phyloP scores from a whole-genome alignment of 2,888 invertebrate genomes.

The Prenolepis imparis region DNA sequence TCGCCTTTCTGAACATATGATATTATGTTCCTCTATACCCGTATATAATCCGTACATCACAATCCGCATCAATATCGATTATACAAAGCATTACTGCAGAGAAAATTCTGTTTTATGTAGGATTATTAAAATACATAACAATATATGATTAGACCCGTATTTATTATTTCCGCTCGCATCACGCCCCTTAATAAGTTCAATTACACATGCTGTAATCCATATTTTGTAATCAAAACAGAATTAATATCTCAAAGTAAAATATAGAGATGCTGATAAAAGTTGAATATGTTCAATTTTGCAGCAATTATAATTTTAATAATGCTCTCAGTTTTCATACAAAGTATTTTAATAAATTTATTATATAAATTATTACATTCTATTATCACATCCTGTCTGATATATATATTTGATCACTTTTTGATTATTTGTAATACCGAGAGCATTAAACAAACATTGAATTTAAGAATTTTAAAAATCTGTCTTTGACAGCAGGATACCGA shows the following conservation, averaged over 20 bases:
- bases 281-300: background rate
- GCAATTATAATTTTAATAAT: background rate
- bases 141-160: constrained; percentile 20
- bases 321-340: background rate
- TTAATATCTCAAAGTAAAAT: constrained; percentile 8
- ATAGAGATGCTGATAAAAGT: background rate
- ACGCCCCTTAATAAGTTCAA: constrained; percentile 1
- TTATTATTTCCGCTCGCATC: background rate
- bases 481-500: background rate
- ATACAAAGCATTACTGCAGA: background rate
- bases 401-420: background rate
- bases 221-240: constrained; percentile 5
- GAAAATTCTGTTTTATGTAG: background rate
- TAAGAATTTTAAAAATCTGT: background rate
- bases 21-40: background rate
- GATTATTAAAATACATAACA: constrained; percentile 15
- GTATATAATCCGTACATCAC: background rate
- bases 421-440: background rate
- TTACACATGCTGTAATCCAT: background rate
- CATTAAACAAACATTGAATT: constrained; percentile 3
- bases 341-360: background rate
- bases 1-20: background rate
- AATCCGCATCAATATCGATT: background rate
- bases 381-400: background rate
- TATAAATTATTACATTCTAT: background rate